Conservation (phyloP, 2,888 invertebrate species). For the Spatulosminthurus flaviceps region DNA sequence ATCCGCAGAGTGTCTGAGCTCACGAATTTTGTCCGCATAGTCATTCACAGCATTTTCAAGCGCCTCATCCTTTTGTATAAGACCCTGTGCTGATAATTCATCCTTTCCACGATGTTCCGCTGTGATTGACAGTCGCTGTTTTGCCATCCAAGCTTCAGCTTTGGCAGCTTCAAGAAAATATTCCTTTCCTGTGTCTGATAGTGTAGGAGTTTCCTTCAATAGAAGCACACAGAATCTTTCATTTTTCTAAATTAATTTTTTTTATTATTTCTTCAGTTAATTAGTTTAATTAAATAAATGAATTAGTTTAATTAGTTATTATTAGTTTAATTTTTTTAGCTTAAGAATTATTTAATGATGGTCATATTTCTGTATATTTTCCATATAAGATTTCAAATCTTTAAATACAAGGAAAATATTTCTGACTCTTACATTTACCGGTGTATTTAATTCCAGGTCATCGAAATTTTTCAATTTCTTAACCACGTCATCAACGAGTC, state of each 20-base stretch:
- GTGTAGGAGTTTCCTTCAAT: conserved; percentile 81
- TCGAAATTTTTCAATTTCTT: conserved; percentile 88
- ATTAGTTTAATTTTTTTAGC: too few relatives aligned
- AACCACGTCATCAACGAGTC: conserved; percentile 89
- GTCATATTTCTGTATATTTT: conserved; percentile 92
- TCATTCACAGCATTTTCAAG: conserved; percentile 96
- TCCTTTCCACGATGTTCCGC: conserved; percentile 98
- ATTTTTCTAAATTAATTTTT: too few relatives aligned
- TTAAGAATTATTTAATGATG: too few relatives aligned
- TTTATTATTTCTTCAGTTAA: too few relatives aligned
- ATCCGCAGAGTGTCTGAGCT: conserved; percentile 93
- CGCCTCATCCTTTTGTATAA: conserved; percentile 98
- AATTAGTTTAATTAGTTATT: too few relatives aligned
- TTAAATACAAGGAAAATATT: conserved; percentile 93
- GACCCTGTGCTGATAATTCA: conserved; percentile 96
- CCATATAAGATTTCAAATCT: conserved; percentile 85
- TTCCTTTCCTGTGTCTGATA: conserved; percentile 92
- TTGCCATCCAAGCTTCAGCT: conserved; percentile 99
- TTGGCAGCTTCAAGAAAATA: conserved; percentile 99
- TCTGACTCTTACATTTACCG: conserved; percentile 84
- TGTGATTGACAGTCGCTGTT: conserved; percentile 99
- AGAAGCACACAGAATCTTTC: too few relatives aligned
- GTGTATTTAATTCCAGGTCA: conserved; percentile 92
- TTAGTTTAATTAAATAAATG: too few relatives aligned
- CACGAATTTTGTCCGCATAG: conserved; percentile 95